Evolutionary conservation across 2,888 invertebrate species (phyloP), one percentile per base, ranked within the genome.

Genomic region (Plebejus melissa): DNA sequence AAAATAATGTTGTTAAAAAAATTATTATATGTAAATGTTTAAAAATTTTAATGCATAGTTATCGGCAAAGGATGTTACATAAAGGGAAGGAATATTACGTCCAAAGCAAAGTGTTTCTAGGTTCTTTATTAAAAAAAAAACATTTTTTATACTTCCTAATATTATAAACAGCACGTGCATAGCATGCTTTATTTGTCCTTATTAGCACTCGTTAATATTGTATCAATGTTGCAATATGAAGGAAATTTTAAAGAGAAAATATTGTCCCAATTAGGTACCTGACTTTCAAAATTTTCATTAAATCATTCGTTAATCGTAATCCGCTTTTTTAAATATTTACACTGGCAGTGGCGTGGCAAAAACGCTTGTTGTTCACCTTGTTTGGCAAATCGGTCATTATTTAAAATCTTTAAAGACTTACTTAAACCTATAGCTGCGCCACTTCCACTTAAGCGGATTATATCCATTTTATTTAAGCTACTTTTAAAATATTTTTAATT

Each of bases 191-290:
- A 71, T 75, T 60, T 22, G 76, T 76, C 28, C 74, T 74, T 76
- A 65, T 74, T 78, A 79, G 79, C 80, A 80, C 80, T 82, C 76
- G 82, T 81, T 82, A 79, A 54, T 54, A 54, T 76, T 80, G 80
- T 82, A 79, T 82, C 82, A 81, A 80, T 78, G 77, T 79, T 78
- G 76, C 80, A 75, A 79, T 74, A n/a, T 71, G 36, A 22, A 76
- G 58, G 74, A 76, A 76, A 28, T 75, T 54, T 75, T 74, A 77
- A 76, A 65, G 54, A 69, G 2, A 60, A n/a, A 69, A 75, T 75
- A 74, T 82, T 89, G 88, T 88, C 91, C 90, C 88, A 85, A 82
- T 85, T 89, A 88, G 91, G 92, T 92, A 92, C 92, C 92, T 93
- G 91, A 92, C 83, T 84, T 86, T 87, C 83, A 82, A 87, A 87